Evolutionary conservation across 2,797 vertebrate genomes (phyloP).

Genomic region (Babyrousa celebensis): DNA sequence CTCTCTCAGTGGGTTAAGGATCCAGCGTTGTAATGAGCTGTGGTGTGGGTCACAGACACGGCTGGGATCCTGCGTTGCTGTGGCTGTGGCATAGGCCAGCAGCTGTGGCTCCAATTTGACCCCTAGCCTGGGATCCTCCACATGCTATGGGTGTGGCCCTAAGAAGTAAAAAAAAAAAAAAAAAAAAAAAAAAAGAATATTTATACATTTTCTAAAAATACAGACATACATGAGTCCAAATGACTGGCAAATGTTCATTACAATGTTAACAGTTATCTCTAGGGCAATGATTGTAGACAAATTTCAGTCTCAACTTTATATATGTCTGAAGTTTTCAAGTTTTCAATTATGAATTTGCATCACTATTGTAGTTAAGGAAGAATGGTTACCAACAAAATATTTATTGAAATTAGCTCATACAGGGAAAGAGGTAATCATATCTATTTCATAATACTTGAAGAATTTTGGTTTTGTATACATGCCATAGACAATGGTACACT

Average conservation of each 20-base stretch:
- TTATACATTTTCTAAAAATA: conserved; percentile 31
- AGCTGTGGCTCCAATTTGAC: too few relatives aligned
- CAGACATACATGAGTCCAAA: neutral
- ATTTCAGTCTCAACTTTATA: conserved; percentile 51
- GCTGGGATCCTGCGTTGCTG: too few relatives aligned
- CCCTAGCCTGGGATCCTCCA: too few relatives aligned
- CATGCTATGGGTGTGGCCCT: too few relatives aligned
- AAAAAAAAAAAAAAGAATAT: too few relatives aligned
- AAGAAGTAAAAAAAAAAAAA: too few relatives aligned
- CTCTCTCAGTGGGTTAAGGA: too few relatives aligned
- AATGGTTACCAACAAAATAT: conserved; percentile 18
- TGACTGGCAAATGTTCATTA: conserved; percentile 18
- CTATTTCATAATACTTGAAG: conserved; percentile 11
- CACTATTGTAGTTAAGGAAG: neutral
- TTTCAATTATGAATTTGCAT: conserved; percentile 42
- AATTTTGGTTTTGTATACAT: neutral
- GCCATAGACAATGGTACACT: neutral
- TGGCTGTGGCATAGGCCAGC: too few relatives aligned
- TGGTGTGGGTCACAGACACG: too few relatives aligned
- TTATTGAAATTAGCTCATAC: conserved; percentile 46
- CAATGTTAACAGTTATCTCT: conserved; percentile 19
- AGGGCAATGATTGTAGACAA: neutral
- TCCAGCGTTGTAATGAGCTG: too few relatives aligned
- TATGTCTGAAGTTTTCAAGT: neutral
- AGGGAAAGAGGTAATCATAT: neutral